A percentile compares a stretch with the other conserved stretches of the same genome.
Evolutionary conservation across 2,113 vertebrate genomes (phyloP).

Genomic region (Galeopterus variegatus): DNA sequence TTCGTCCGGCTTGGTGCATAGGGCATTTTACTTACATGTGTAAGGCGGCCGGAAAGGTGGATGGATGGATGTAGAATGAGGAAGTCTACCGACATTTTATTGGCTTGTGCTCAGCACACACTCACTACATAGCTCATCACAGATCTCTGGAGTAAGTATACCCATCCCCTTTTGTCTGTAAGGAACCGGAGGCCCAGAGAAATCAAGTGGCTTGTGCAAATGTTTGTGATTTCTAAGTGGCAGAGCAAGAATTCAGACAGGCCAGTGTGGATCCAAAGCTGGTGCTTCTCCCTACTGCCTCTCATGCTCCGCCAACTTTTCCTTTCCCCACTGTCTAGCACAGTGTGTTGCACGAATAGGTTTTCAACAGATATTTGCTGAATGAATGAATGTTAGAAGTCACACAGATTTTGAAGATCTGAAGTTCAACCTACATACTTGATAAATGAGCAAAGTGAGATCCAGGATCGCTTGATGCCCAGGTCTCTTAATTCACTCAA

Average conservation of each 20-base stretch:
- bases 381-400: conserved; percentile 17
- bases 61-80: neutral
- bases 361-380: neutral
- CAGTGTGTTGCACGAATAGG: neutral
- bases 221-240: neutral
- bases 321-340: neutral
- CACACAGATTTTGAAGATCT: neutral
- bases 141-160: neutral
- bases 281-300: neutral
- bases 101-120: neutral
- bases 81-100: neutral
- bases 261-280: neutral
- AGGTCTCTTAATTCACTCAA: neutral
- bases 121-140: neutral
- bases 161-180: neutral
- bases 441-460: neutral
- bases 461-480: neutral
- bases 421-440: neutral
- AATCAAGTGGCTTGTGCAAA: neutral
- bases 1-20: neutral
- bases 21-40: neutral
- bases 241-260: neutral
- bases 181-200: neutral
- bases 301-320: neutral
- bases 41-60: neutral